A percentile compares a stretch with the other conserved stretches of the same genome.
Evolutionary conservation across 2,888 invertebrate species (phyloP).

Genomic region (Dusona sp.): DNA sequence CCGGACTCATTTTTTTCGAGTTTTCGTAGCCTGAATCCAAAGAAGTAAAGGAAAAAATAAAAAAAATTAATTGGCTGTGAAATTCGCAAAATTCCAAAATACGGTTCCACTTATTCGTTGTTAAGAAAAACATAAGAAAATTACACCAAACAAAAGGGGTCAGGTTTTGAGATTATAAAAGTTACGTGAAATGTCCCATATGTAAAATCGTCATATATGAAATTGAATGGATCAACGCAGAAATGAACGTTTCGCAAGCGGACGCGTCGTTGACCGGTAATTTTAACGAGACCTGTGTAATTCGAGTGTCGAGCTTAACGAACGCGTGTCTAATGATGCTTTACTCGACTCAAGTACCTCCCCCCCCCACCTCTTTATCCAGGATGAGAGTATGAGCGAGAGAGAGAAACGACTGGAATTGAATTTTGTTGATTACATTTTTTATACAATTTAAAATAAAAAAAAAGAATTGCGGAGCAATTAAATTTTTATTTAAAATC

Average conservation of each 20-base stretch:
- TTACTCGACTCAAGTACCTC: slow-evolving; percentile 28
- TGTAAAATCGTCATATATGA: neutral
- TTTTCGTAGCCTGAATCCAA: no score
- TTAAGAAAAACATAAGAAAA: no score
- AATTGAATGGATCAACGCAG: slow-evolving; percentile 34
- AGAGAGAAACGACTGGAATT: neutral
- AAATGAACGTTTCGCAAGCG: slow-evolving; percentile 38
- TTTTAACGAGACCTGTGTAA: slow-evolving; percentile 64
- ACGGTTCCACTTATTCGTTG: no score
- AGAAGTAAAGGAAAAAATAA: no score
- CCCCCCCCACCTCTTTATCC: neutral
- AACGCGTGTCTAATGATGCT: slow-evolving; percentile 55
- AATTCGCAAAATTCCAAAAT: no score
- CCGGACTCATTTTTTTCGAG: no score
- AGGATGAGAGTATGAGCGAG: slow-evolving; percentile 1
- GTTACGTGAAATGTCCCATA: no score
- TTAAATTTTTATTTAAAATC: neutral
- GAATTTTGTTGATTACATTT: neutral
- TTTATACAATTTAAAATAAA: neutral
- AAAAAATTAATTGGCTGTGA: no score
- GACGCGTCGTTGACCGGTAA: slow-evolving; percentile 60
- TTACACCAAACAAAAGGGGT: no score
- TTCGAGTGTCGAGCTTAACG: slow-evolving; percentile 58
- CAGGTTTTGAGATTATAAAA: no score
- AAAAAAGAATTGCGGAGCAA: neutral